Base-by-base conservation (phyloP, 2,797 vertebrate species). In the Champsocephalus gunnari region DNA sequence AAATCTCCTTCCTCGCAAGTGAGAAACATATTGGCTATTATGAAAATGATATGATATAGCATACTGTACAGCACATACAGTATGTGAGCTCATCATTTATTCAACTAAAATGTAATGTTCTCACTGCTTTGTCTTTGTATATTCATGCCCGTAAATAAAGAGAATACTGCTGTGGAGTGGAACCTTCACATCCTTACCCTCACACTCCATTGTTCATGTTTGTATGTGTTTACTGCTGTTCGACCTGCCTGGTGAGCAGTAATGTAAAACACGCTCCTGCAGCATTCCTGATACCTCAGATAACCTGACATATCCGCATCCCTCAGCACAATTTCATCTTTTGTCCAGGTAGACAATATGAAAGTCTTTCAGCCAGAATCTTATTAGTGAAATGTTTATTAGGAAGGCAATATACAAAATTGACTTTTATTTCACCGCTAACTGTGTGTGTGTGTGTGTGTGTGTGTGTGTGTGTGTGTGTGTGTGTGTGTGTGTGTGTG, bases 141-240 rank as follows among this genome's bases (percentile, higher is more conserved):
- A 43, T 66, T 67, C 24, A 14, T 59, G 19, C 56, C 12, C 17
- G 48, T 21, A 14, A n/a, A 28, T 19, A 50, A 32, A 56, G 12
- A 21, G 47, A 28, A 9, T 28, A 53, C 2, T 65, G 54, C 43
- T 53, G 38, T 19, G 3, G 38, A 57, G 59, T 49, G 55, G 10
- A 58, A 32, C 4, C 32, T 9, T 65, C 49, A 3, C 64, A 71
- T 19, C 32, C 24, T 3, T n/a, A 45, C 47, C 68, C 24, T 75
- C 51, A 67, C 60, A 44, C 60, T 77, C 72, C 60, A 59, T 75
- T 81, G 77, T 82, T 79, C 75, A 53, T 66, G 54, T 84, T 84
- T 65, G 13, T 49, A n/a, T 28, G 32, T 44, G 12, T 74, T 54
- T 77, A 32, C 73, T 34, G n/a, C 51, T 61, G 5, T 48, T 66